These are phyloP conservation scores for Myodes glareolus DNA, from an alignment of 2,113 vertebrate genomes.

Conservation along the genomic window DNA sequence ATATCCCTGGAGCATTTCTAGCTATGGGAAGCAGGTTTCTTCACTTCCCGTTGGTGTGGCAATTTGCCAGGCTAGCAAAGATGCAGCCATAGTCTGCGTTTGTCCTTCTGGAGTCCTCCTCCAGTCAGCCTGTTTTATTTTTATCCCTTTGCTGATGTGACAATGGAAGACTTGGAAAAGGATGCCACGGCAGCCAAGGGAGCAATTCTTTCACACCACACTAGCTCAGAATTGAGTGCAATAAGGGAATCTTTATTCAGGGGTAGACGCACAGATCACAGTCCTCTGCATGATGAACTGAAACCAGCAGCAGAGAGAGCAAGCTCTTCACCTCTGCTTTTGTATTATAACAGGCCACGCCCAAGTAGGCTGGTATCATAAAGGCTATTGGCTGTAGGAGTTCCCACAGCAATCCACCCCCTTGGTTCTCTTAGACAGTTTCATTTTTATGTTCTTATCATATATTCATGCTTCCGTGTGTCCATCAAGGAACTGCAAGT, in stretches of 20 bases:
- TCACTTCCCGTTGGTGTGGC: not conserved
- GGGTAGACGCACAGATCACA: no score
- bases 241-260: no score
- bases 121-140: not conserved
- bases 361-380: no score
- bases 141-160: conserved; percentile 22
- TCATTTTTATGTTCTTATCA: not conserved
- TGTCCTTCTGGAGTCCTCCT: not conserved
- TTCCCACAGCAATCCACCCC: no score
- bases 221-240: no score
- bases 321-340: no score
- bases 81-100: not conserved
- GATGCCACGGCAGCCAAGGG: not conserved
- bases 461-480: not conserved
- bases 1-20: not conserved
- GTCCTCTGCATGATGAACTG: no score
- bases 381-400: no score
- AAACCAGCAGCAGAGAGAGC: no score
- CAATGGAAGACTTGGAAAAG: conserved; percentile 14
- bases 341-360: no score
- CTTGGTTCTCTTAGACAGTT: not conserved
- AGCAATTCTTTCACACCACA: not conserved
- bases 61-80: not conserved
- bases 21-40: not conserved
- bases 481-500: not conserved